Base-by-base conservation (phyloP, 2,797 vertebrate species). In the Pangasius krempfi region DNA sequence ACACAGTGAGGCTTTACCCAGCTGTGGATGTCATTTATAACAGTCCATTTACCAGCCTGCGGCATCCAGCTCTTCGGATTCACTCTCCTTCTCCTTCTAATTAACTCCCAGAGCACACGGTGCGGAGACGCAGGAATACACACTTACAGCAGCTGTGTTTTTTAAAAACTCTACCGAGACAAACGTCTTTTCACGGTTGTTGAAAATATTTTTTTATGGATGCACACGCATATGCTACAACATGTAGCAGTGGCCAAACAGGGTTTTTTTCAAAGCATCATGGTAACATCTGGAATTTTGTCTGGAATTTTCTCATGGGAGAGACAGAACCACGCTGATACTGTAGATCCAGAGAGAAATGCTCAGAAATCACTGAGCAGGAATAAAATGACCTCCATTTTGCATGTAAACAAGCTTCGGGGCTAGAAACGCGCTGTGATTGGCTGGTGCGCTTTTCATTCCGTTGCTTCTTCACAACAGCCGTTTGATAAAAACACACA, bases 1-100 rank as follows among this genome's bases (percentile, higher is more conserved):
- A 1, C 78, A 58, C 78, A 80, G 7, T 37, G 56, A 44, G 5
- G 37, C 25, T 83, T 83, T 64, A 44, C 58, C 80, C 56, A 83
- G 80, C 80, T 83, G 80, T 64, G 80, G 25, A 64, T 62, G 78
- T 80, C 86, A 88, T 80, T 37, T 81, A 44, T 82, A 72, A 82
- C 86, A 83, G 86, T 70, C 58, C 78, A 82, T 82, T 83, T 83
- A 83, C 18, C 80, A 62, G 80, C 80, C 58, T 44, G 58, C 58
- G 40, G 80, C 33, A 64, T 44, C 30, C 2, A 5, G 52, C 30
- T 33, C 80, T 18, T 64, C 80, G 47, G 12, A 56, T 83, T 83
- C 56, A 62, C 80, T 83, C 64, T 64, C 37, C 58, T 83, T 33
- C 30, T 62, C 25, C 37, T 62, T 9, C 80, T 83, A 83, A 83